phyloP scores from a whole-genome alignment of 2,113 vertebrate species.

The Felis chaus region DNA sequence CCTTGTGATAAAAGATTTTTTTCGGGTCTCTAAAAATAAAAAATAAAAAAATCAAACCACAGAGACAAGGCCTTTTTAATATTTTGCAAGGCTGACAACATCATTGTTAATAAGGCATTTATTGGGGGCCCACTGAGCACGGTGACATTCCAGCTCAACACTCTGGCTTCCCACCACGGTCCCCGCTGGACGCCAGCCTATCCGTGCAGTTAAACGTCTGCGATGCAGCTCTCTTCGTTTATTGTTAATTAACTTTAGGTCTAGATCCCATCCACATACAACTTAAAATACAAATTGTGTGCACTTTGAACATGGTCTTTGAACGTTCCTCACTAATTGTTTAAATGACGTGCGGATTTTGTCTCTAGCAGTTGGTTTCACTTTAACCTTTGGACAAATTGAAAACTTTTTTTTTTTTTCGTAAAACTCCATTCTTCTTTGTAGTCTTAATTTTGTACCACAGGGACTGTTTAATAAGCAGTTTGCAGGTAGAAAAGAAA shows the following conservation, averaged over 20 bases:
- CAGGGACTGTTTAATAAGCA: slow-evolving; percentile 68
- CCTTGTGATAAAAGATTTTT: background rate
- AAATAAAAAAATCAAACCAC: slow-evolving; percentile 47
- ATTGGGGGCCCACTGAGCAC: slow-evolving; percentile 63
- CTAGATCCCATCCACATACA: slow-evolving; percentile 63
- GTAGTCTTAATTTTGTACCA: slow-evolving; percentile 73
- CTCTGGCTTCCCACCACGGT: background rate
- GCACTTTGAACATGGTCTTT: slow-evolving; percentile 77
- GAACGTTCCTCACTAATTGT: slow-evolving; percentile 74
- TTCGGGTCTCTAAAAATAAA: slow-evolving; percentile 27
- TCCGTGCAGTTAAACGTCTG: slow-evolving; percentile 52
- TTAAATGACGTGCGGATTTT: slow-evolving; percentile 76
- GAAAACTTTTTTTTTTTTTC: slow-evolving; percentile 63
- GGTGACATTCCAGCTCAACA: slow-evolving; percentile 37
- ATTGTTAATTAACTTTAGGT: slow-evolving; percentile 77
- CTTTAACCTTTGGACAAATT: slow-evolving; percentile 78
- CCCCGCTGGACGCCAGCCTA: slow-evolving; percentile 64
- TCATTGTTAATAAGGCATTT: slow-evolving; percentile 71
- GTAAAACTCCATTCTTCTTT: slow-evolving; percentile 72
- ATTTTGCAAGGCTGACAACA: slow-evolving; percentile 71
- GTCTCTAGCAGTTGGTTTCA: slow-evolving; percentile 73
- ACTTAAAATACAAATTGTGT: slow-evolving; percentile 74
- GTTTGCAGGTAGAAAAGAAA: slow-evolving; percentile 74
- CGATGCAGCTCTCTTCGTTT: slow-evolving; percentile 63
- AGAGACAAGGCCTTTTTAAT: slow-evolving; percentile 52